Conservation (phyloP, 2,888 invertebrate genomes). For the Dexiosoma caninum region DNA sequence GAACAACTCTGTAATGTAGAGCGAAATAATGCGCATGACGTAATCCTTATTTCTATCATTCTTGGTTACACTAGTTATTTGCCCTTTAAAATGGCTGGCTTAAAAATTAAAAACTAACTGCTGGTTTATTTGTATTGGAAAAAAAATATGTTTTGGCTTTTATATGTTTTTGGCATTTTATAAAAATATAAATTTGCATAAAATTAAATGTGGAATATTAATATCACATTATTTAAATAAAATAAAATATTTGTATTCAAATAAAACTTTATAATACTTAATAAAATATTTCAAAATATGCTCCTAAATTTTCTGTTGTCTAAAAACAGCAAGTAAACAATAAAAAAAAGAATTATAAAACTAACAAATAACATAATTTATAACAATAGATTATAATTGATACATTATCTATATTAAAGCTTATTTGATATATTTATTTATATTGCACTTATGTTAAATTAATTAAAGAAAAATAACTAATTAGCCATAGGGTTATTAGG, state of each 20-base stretch:
- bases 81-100: too few species aligned
- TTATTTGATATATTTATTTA: slow-evolving; percentile 13
- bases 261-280: not conserved
- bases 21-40: too few species aligned
- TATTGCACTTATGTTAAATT: slow-evolving; percentile 11
- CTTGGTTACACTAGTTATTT: too few species aligned
- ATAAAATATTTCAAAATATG: not conserved
- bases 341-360: not conserved
- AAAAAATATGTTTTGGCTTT: too few species aligned
- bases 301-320: not conserved
- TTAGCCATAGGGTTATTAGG: not conserved
- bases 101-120: not conserved
- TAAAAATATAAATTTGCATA: too few species aligned
- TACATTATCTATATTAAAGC: slow-evolving; percentile 16
- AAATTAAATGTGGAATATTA: slow-evolving; percentile 27
- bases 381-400: slow-evolving; percentile 12
- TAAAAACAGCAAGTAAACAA: not conserved
- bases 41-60: too few species aligned
- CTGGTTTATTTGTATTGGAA: not conserved
- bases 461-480: not conserved
- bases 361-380: slow-evolving; percentile 19
- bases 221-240: slow-evolving; percentile 33
- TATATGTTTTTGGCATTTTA: too few species aligned
- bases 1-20: too few species aligned
- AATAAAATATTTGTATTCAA: not conserved